Percentiles rank a stretch among this genome's conserved stretches.
Conservation (phyloP, 2,797 vertebrate genomes). For the Mormyrops boulengeri region DNA sequence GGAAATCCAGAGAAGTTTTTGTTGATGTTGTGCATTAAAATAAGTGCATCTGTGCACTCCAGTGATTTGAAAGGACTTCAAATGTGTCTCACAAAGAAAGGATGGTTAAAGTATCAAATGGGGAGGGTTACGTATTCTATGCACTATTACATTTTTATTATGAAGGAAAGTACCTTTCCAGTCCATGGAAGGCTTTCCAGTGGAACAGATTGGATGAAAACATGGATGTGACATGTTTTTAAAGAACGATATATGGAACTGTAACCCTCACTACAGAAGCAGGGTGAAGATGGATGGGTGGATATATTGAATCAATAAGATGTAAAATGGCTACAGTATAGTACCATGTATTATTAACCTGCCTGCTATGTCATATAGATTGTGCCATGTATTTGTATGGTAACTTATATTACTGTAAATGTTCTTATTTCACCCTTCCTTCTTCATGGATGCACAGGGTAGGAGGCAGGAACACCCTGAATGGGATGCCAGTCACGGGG, state of each 20-base stretch:
- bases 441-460: neutral
- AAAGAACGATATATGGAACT: neutral
- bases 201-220: neutral
- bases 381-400: neutral
- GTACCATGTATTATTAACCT: neutral
- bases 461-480: neutral
- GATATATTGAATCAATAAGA: neutral
- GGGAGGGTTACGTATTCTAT: neutral
- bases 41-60: constrained; percentile 20
- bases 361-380: neutral
- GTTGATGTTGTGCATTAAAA: constrained; percentile 17
- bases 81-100: neutral
- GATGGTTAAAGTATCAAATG: neutral
- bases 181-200: neutral
- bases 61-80: constrained; percentile 6
- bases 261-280: neutral
- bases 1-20: neutral
- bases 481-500: too few relatives aligned
- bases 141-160: neutral
- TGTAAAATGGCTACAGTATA: neutral
- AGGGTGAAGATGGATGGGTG: neutral
- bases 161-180: neutral
- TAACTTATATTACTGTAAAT: neutral
- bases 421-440: neutral
- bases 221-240: neutral